These are phyloP conservation scores for Sceloporus tristichus DNA, from an alignment of 2,113 vertebrate genomes.

Conservation along the genomic window DNA sequence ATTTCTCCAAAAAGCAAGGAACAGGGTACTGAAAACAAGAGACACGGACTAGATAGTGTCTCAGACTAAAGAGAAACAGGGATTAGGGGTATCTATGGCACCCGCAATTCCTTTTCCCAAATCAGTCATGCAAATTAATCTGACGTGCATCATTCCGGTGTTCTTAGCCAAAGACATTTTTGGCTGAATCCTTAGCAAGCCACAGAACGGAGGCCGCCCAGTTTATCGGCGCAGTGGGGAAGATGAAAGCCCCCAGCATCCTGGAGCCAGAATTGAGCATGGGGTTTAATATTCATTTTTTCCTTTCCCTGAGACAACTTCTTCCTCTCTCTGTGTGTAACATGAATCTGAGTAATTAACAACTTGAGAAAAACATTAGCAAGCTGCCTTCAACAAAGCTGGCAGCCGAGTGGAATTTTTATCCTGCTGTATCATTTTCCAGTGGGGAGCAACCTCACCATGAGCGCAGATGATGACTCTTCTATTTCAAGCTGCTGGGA, in stretches of 20 bases:
- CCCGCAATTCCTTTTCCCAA: not conserved
- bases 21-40: too few species aligned
- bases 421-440: constrained; percentile 56
- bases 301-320: not conserved
- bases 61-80: not conserved
- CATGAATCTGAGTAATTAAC: constrained; percentile 51
- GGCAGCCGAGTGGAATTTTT: constrained; percentile 49
- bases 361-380: constrained; percentile 61
- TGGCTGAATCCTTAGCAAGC: not conserved
- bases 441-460: constrained; percentile 45
- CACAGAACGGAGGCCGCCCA: not conserved
- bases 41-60: too few species aligned
- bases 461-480: constrained; percentile 39
- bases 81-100: not conserved
- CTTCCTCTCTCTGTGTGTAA: constrained; percentile 39
- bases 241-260: not conserved
- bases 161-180: not conserved
- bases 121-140: not conserved
- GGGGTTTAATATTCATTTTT: not conserved
- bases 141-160: not conserved
- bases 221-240: not conserved
- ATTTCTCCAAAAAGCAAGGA: too few species aligned
- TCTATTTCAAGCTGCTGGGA: constrained; percentile 66
- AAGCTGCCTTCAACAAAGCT: constrained; percentile 69
- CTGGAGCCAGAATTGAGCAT: constrained; percentile 2